Evolutionary conservation across 2,797 vertebrate genomes (phyloP), one percentile per base, ranked within the genome.

Genomic region (Pseudochirops corinnae): DNA sequence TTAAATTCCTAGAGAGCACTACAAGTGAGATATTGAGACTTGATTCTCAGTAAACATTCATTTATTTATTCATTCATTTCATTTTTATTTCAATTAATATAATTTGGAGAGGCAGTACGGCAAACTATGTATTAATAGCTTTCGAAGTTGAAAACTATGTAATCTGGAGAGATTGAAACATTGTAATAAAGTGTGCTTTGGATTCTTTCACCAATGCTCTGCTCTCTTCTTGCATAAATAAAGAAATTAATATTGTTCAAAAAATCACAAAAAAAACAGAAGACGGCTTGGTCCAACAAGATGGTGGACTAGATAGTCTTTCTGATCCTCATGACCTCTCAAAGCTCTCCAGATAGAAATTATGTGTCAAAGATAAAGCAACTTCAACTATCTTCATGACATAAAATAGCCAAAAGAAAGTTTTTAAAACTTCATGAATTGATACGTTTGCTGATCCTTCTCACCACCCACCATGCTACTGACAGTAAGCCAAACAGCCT

Each of bases 1-100:
- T 90, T 46, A 4, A 91, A 56, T 93, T 95, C 93, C 93, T n/a
- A 90, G 50, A 82, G 57, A 93, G 87, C 90, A 1, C 57, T 39
- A 33, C 46, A 53, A 53, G 24, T 46, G 21, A 97, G 33, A 52
- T 52, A 24, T n/a, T 92, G 5, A 58, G 28, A 87, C 90, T 56
- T 93, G 58, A 62, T 92, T 94, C 5, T 55, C 90, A 55, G 16
- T 92, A 90, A 50, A 92, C 87, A 46, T 29, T 16, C 2, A 90
- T 90, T 90, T 12, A 90, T 50, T 50, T 94, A 94, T 55, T 92
- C 50, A 14, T 24, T 97, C 90, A 24, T 90, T 95, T 31, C 82
- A 16, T 52, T 90, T 95, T 74, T 92, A 5, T 29, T 60, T 91
- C 93, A 50, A 31, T 29, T 87, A 90, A 21, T 92, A 56, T 7